A percentile compares a stretch with the other conserved stretches of the same genome.
Evolutionary conservation across 2,888 invertebrate species (phyloP).

Genomic region (Dryobota labecula): DNA sequence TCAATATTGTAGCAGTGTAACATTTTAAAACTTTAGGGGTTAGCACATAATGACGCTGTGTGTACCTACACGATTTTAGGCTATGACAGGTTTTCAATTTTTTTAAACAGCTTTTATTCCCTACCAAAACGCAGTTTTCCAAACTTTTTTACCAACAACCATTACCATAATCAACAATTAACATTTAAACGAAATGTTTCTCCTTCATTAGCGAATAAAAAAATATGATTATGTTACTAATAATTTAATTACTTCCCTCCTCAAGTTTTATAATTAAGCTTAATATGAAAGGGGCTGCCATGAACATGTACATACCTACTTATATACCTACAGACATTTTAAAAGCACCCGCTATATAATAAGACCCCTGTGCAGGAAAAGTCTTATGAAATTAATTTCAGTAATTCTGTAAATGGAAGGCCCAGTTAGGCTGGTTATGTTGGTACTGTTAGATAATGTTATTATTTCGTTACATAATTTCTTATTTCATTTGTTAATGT

Average conservation of each 20-base stretch:
- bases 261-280: constrained; percentile 67
- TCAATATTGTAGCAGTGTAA: too few species aligned
- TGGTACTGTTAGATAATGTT: constrained; percentile 55
- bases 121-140: background rate
- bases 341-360: constrained; percentile 12
- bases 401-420: constrained; percentile 56
- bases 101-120: background rate
- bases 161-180: constrained; percentile 37
- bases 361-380: constrained; percentile 49
- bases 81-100: too few species aligned
- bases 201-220: constrained; percentile 61
- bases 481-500: constrained; percentile 58
- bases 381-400: constrained; percentile 45
- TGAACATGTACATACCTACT: constrained; percentile 36
- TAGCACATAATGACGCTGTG: too few species aligned
- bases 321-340: constrained; percentile 30
- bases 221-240: constrained; percentile 62
- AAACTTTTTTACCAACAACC: constrained; percentile 7
- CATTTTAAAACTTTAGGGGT: too few species aligned
- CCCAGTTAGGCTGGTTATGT: constrained; percentile 49
- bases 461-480: constrained; percentile 62
- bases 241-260: constrained; percentile 64
- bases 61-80: too few species aligned
- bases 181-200: constrained; percentile 53
- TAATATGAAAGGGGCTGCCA: constrained; percentile 64